Evolutionary conservation across 2,113 vertebrate genomes (phyloP), one percentile per base, ranked within the genome.

Genomic region (Pitta sordida): DNA sequence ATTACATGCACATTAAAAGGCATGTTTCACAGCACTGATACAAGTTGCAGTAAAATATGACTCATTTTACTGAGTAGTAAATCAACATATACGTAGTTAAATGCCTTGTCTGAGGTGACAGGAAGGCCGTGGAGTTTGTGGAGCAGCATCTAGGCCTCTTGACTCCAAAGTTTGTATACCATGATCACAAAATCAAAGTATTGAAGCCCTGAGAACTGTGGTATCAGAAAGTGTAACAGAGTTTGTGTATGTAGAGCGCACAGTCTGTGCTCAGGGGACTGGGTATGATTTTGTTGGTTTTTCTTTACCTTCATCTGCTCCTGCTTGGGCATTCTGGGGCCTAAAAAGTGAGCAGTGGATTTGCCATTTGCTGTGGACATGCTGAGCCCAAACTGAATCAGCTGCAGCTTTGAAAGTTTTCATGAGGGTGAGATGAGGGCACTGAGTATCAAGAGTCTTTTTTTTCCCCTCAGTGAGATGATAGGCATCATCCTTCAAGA

Each of bases 191-290:
- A 65, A 79, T 71, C 53, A 24, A 90, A 41, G 19, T 30, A 32
- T 15, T 0, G 6, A 30, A 15, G 7, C 7, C 9, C 16, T 21
- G 20, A 48, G 41, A 64, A 30, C 13, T 18, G 19, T 22, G 37
- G 20, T 22, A 63, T 23, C 26, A 21, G 64, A 46, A 84, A 26
- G 41, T 0, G 0, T 67, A 29, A 58, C 32, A 39, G 67, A 64
- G 30, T 15, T 75, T 8, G 5, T 3, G 12, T 16, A n/a, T 0
- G 0, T 46, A 55, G 51, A 59, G 27, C 18, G 9, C 29, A 39
- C 19, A 29, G 6, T 27, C 30, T 62, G 32, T 76, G 36, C 64
- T 69, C 14, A 43, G 62, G 23, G 37, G 13, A 39, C 41, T 21
- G 39, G 11, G 8, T 62, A 3, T 34, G 44, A 73, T 64, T 82